These are phyloP conservation scores for Rotaria macrura DNA, from an alignment of 2,888 invertebrate species.

Conservation along the genomic window DNA sequence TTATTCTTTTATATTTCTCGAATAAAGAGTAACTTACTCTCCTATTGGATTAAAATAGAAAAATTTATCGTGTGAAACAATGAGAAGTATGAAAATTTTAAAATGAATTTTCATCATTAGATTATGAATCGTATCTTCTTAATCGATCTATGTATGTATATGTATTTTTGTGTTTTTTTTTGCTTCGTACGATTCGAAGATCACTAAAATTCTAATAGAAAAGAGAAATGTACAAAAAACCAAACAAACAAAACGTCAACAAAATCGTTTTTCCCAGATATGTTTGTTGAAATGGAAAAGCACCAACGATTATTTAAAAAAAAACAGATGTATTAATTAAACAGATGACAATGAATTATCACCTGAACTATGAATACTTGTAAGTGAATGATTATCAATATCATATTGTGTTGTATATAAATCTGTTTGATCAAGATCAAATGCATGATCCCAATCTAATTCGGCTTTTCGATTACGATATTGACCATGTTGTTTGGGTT, in stretches of 20 bases:
- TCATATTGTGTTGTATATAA: not conserved
- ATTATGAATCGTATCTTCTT: too few relatives aligned
- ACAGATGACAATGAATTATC: not conserved
- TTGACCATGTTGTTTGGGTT: not conserved
- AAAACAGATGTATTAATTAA: not conserved
- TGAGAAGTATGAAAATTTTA: too few relatives aligned
- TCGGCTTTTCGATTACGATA: not conserved
- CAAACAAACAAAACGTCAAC: not conserved
- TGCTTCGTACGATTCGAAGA: not conserved
- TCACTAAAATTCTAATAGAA: not conserved
- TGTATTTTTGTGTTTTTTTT: too few relatives aligned
- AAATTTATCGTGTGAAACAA: too few relatives aligned
- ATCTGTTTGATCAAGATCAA: not conserved
- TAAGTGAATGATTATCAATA: not conserved
- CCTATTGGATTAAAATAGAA: too few relatives aligned
- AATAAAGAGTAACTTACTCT: too few relatives aligned
- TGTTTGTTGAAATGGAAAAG: not conserved
- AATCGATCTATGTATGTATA: too few relatives aligned
- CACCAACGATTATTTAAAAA: not conserved
- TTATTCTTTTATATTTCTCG: too few relatives aligned
- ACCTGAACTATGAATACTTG: not conserved
- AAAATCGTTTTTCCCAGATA: too few relatives aligned
- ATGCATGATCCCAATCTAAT: slow-evolving; percentile 4
- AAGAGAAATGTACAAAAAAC: too few relatives aligned
- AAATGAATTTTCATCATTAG: too few relatives aligned